Evolutionary conservation across 2,888 invertebrate species (phyloP).

Genomic region (Uloborus plumipes): DNA sequence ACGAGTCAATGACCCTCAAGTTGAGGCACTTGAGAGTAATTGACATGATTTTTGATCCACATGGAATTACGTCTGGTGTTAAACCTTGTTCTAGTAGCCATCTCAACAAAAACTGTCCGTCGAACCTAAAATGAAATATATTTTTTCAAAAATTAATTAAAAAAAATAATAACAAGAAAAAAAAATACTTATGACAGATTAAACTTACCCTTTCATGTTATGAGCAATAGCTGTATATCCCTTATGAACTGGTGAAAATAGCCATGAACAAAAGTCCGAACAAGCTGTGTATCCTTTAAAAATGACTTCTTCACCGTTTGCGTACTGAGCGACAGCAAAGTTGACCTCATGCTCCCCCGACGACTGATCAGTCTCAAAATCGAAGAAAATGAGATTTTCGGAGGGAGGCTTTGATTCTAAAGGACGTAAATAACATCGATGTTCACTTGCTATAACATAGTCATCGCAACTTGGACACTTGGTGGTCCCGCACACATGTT

Average conservation of each 20-base stretch:
- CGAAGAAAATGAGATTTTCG: too few species aligned
- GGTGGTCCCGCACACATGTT: constrained; percentile 1
- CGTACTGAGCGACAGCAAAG: constrained; percentile 5
- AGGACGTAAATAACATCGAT: not conserved
- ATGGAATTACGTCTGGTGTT: not conserved
- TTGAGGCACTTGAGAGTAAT: not conserved
- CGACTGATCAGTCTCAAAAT: constrained; percentile 16
- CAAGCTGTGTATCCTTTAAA: constrained; percentile 13
- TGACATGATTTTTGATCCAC: constrained; percentile 3
- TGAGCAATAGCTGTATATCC: not conserved
- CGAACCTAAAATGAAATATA: constrained; percentile 3
- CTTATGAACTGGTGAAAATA: not conserved
- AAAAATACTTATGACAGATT: too few species aligned
- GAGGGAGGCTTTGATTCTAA: too few species aligned
- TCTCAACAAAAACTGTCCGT: not conserved
- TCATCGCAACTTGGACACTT: constrained; percentile 2
- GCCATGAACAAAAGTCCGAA: not conserved
- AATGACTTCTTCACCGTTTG: not conserved
- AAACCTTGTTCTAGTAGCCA: not conserved
- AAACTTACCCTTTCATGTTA: constrained; percentile 10
- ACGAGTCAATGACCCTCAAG: constrained; percentile 23
- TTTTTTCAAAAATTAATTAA: not conserved
- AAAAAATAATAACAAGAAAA: not conserved
- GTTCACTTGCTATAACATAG: not conserved
- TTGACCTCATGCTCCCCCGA: constrained; percentile 9